Evolutionary conservation across 2,888 invertebrate genomes (phyloP).

Genomic region (Melanotus villosus): DNA sequence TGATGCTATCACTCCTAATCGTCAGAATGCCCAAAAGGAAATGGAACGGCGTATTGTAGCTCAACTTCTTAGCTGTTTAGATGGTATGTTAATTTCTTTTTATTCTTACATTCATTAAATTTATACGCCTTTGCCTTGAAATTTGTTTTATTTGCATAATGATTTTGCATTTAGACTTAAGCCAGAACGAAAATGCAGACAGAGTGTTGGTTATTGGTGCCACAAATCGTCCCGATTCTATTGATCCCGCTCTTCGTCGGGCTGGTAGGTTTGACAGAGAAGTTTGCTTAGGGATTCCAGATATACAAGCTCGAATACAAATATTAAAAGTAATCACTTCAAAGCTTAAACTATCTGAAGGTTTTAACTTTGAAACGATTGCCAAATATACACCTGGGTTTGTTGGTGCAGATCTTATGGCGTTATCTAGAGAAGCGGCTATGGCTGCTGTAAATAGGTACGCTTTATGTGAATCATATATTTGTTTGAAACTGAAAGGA

Average conservation of each 20-base stretch:
- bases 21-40: constrained; percentile 91
- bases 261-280: constrained; percentile 96
- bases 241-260: constrained; percentile 93
- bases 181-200: constrained; percentile 70
- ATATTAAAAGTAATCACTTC: constrained; percentile 83
- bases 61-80: constrained; percentile 90
- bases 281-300: constrained; percentile 94
- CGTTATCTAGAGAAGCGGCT: constrained; percentile 89
- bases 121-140: constrained; percentile 4
- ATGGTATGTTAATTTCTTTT: constrained; percentile 72
- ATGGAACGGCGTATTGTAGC: constrained; percentile 98
- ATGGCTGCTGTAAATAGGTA: constrained; percentile 86
- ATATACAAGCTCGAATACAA: constrained; percentile 83
- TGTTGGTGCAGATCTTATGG: constrained; percentile 94
- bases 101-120: constrained; percentile 4
- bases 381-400: constrained; percentile 94
- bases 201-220: constrained; percentile 93
- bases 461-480: neutral
- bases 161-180: constrained; percentile 66
- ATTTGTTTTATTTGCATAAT: no score
- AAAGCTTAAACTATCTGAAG: constrained; percentile 77
- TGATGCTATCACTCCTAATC: constrained; percentile 94
- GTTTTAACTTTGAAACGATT: constrained; percentile 80
- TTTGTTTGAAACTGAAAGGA: constrained; percentile 27
- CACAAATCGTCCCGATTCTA: constrained; percentile 91